A percentile compares a stretch with the other conserved stretches of the same genome.
phyloP scores from a whole-genome alignment of 1,140 invertebrate species.

The Ostrea denselamellosa region DNA sequence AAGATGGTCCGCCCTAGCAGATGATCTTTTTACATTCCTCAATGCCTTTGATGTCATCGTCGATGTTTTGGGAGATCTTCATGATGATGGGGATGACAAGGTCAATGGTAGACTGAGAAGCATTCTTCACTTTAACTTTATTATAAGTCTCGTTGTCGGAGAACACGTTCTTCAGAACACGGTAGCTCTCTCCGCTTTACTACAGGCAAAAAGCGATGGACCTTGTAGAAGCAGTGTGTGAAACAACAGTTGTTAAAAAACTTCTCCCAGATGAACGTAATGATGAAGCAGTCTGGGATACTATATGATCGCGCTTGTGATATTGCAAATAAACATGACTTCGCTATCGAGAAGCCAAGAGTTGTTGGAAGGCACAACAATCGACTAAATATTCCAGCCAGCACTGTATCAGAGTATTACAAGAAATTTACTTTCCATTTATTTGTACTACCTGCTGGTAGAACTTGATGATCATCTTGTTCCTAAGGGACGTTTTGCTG shows the following conservation, averaged over 20 bases:
- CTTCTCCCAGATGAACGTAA: slow-evolving; percentile 22
- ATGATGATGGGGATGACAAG: background rate
- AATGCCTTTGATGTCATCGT: slow-evolving; percentile 26
- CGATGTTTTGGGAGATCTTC: background rate
- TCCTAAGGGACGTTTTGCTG: background rate
- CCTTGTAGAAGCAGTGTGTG: slow-evolving; percentile 42
- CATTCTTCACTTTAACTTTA: slow-evolving; percentile 37
- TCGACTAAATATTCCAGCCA: background rate
- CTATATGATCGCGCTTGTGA: slow-evolving; percentile 16
- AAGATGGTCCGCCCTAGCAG: slow-evolving; percentile 32
- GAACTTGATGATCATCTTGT: background rate
- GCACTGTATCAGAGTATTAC: background rate
- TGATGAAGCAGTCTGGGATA: slow-evolving; percentile 36
- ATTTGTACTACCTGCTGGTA: background rate
- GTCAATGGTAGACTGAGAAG: background rate
- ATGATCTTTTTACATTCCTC: background rate
- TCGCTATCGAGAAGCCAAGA: background rate
- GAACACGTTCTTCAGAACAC: slow-evolving; percentile 38
- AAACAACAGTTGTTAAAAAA: slow-evolving; percentile 39
- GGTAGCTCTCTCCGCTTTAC: slow-evolving; percentile 40
- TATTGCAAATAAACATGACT: slow-evolving; percentile 19
- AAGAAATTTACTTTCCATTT: background rate
- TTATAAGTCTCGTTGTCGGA: slow-evolving; percentile 31
- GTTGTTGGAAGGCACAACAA: background rate
- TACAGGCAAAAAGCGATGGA: slow-evolving; percentile 40